A percentile compares a stretch with the other conserved stretches of the same genome.
Conservation (phyloP, 2,797 vertebrate genomes). For the Pseudochirops corinnae region DNA sequence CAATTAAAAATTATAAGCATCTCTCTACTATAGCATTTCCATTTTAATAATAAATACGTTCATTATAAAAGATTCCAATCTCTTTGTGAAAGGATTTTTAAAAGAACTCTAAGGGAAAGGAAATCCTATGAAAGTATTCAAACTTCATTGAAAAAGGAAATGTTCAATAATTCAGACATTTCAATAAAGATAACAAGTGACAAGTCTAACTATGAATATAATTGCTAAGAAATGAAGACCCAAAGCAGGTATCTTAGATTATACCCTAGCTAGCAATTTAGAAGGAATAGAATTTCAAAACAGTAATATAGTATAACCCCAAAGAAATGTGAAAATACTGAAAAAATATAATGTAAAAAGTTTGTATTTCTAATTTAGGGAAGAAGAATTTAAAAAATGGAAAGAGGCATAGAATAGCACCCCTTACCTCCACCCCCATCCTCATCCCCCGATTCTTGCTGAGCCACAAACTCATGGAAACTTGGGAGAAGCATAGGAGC, state of each 20-base stretch:
- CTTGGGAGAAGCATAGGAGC: neutral
- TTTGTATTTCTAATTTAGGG: neutral
- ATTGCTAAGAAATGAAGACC: neutral
- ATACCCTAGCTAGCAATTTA: neutral
- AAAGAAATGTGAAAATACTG: neutral
- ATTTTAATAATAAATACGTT: constrained; percentile 50
- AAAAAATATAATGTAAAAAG: neutral
- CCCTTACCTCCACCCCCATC: neutral
- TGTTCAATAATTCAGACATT: constrained; percentile 15
- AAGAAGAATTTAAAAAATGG: neutral
- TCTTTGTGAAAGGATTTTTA: constrained; percentile 47
- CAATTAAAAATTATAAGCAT: constrained; percentile 31
- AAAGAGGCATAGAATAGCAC: neutral
- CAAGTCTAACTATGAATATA: neutral
- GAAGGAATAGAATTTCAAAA: neutral
- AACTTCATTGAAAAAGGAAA: constrained; percentile 28
- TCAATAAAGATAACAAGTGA: constrained; percentile 20
- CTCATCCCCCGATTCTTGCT: neutral
- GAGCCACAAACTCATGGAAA: neutral
- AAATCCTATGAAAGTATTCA: constrained; percentile 44
- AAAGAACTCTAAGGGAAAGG: neutral
- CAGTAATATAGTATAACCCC: neutral
- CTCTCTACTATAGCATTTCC: constrained; percentile 26
- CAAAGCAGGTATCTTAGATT: neutral
- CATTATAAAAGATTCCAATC: constrained; percentile 52